Base-by-base conservation (phyloP, 2,113 vertebrate species). In the Pleuronectes platessa region DNA sequence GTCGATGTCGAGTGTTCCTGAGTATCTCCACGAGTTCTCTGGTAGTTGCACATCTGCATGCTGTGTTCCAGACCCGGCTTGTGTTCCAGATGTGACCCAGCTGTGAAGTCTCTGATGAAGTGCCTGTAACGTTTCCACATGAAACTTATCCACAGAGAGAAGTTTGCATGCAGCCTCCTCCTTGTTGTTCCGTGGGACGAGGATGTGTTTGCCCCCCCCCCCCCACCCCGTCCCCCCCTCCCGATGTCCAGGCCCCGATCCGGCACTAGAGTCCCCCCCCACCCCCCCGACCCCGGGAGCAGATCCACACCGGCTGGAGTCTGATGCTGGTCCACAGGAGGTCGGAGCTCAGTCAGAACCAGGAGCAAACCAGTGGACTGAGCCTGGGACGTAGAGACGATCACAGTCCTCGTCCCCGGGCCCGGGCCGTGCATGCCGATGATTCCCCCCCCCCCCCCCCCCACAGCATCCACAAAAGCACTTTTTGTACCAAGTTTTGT, bases 401-500 rank as follows among this genome's bases (percentile, higher is more conserved):
- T 40, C 37, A 40, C 11, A 40, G 37, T 12, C 37, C 37, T 40
- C 37, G 37, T 40, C 37, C 37, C 37, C 40, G 2, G 11, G 11
- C 40, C 40, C 3, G 47, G 67, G 51, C 24, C 71, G 9, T 70
- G 81, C 83, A 84, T 71, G 81, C 58, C 56, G 70, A 81, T 35
- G 31, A 1, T 24, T 49, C 49, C 26, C 18, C 9, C 47, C 47
- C 17, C 2, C 6, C 12, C 47, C 3, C 5, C 3, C 14, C 2
- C 21, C 23, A 26, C 53, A 27, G 62, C 61, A 40, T 69, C 76
- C 70, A 76, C 75, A n/a, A 80, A 77, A 90, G 53, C 76, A 78
- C 78, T 89, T 88, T 93, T 90, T 91, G 89, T 90, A 90, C 86
- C 76, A 86, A 84, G 85, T 91, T 87, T 82, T 90, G 83, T 90